Evolutionary conservation across 2,797 vertebrate genomes (phyloP), one percentile per base, ranked within the genome.

Genomic region (Oryzias sinensis): DNA sequence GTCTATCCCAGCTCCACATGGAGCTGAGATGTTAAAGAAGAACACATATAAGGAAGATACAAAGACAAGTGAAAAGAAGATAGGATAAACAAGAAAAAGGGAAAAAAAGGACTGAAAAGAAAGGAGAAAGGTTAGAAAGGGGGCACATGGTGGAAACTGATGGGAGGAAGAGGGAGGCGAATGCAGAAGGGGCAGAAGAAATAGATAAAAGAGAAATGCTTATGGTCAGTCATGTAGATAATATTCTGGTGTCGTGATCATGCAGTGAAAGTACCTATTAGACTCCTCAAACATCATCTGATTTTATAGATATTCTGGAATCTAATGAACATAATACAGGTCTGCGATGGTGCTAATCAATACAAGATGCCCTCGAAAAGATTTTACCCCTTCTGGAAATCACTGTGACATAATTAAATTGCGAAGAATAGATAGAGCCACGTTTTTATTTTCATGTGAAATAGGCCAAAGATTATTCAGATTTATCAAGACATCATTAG

Each of bases 221-320:
- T 54, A 74, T 56, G 61, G 40, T 50, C 60, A 64, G 62, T 27
- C 61, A 58, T 66, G 65, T 29, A 20, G 66, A 63, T 62, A 63
- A 76, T 73, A 72, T 72, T 65, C 48, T 14, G 53, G 47, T 60
- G 65, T 79, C 78, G 83, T 88, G 82, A 81, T 66, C 71, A 78
- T 73, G 69, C 56, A 27, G 18, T 55, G 27, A 50, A 73, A 68
- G 20, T 56, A 68, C 65, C 57, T 72, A 65, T 65, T 71, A 67
- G 65, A 70, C 75, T 74, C 53, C 62, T 9, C 29, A 78, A 60
- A 62, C 62, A 62, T 74, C 74, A 70, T 76, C 74, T 74, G 67
- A 70, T 76, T 79, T 80, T 65, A 77, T 63, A 71, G 64, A 54
- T 69, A 54, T 58, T 59, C 61, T 61, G 59, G 61, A 79, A 74